Conservation (phyloP, 2,888 invertebrate species). For the Protodeltote pygarga region DNA sequence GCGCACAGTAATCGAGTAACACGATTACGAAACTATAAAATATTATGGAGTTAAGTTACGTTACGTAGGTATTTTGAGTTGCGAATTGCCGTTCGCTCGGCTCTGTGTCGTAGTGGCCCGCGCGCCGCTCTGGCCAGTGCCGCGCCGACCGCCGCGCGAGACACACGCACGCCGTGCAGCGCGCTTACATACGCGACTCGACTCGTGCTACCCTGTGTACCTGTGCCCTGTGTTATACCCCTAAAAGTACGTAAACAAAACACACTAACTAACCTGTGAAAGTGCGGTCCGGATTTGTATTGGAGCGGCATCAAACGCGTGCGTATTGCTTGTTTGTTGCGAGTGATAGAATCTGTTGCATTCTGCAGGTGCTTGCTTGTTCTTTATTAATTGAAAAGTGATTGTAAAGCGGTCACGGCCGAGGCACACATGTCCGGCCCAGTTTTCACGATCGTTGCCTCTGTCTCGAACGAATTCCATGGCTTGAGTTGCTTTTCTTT, state of each 20-base stretch:
- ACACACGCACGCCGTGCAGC: constrained; percentile 41
- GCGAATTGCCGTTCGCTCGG: constrained; percentile 72
- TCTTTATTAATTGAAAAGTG: constrained; percentile 86
- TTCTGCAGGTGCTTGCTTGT: constrained; percentile 82
- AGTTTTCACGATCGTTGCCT: constrained; percentile 81
- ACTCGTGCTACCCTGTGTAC: constrained; percentile 66
- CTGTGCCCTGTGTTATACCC: constrained; percentile 73
- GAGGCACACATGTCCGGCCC: constrained; percentile 85
- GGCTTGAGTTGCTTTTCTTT: constrained; percentile 73
- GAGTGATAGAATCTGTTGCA: constrained; percentile 76
- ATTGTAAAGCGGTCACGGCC: constrained; percentile 86
- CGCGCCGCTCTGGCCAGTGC: constrained; percentile 58
- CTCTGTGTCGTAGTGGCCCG: constrained; percentile 45
- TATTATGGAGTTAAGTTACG: constrained; percentile 84
- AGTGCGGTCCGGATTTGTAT: constrained; percentile 72
- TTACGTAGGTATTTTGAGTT: constrained; percentile 74
- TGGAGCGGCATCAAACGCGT: constrained; percentile 65
- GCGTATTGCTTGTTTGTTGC: constrained; percentile 64
- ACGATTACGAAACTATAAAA: constrained; percentile 84
- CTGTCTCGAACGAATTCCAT: constrained; percentile 73
- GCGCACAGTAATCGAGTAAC: constrained; percentile 79
- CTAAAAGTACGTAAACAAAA: constrained; percentile 78
- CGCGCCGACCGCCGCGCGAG: constrained; percentile 58
- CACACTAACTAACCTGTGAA: constrained; percentile 63
- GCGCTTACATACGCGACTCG: constrained; percentile 50